These are phyloP conservation scores for Zaprionus taronus DNA, from an alignment of 1,140 invertebrate species.

Conservation along the genomic window DNA sequence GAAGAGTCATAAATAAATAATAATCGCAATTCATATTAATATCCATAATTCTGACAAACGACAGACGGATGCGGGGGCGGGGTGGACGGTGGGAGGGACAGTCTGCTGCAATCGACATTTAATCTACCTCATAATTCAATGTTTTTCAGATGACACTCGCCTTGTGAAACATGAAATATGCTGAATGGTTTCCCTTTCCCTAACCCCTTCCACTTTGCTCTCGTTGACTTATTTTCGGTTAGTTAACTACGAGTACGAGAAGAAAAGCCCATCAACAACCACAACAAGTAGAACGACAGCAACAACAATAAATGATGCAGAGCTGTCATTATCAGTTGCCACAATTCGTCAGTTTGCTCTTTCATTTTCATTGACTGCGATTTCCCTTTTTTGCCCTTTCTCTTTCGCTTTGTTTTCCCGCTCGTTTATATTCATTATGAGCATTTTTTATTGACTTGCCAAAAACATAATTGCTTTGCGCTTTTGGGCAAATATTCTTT, in stretches of 20 bases:
- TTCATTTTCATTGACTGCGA: constrained; percentile 5
- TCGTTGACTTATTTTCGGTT: background rate
- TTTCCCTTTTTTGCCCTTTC: constrained; percentile 7
- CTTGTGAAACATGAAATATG: constrained; percentile 10
- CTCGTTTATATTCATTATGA: constrained; percentile 1
- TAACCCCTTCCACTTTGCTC: background rate
- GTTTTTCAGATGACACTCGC: constrained; percentile 18
- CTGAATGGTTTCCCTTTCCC: no score
- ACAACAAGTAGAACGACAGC: background rate
- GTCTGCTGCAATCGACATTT: constrained; percentile 41
- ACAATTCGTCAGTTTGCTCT: constrained; percentile 12
- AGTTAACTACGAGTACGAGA: background rate
- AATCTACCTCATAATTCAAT: constrained; percentile 57
- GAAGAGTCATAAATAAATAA: constrained; percentile 60
- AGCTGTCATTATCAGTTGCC: constrained; percentile 39
- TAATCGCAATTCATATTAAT: constrained; percentile 47
- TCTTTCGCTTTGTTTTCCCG: background rate
- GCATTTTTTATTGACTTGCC: background rate
- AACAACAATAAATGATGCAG: background rate
- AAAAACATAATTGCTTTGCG: background rate
- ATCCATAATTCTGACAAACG: constrained; percentile 43
- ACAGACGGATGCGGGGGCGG: constrained; percentile 1
- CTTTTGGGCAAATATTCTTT: background rate
- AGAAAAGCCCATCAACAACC: background rate
- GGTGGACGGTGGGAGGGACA: constrained; percentile 1